Evolutionary conservation across 2,888 invertebrate species (phyloP).

Genomic region (Rhogogaster chlorosoma): DNA sequence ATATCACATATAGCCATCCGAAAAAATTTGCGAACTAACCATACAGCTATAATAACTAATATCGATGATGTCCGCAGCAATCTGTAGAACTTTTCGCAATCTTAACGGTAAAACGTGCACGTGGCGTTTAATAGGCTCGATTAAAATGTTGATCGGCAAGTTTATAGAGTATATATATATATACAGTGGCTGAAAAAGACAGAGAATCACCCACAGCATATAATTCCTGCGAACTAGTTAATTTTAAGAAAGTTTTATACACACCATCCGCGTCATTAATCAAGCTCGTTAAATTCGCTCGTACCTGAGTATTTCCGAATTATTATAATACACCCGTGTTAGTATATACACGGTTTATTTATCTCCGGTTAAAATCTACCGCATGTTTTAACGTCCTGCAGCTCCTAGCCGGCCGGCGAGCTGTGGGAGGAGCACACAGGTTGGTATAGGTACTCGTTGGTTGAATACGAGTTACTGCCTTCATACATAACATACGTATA

Average conservation of each 20-base stretch:
- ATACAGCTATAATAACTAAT: neutral
- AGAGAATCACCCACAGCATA: neutral
- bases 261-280: neutral
- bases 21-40: neutral
- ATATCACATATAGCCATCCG: neutral
- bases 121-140: neutral
- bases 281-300: neutral
- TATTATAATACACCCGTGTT: neutral
- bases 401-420: conserved; percentile 8
- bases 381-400: neutral
- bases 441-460: neutral
- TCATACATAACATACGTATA: conserved; percentile 6
- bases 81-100: neutral
- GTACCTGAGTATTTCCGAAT: neutral
- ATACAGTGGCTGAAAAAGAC: neutral
- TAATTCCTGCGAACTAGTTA: conserved; percentile 29
- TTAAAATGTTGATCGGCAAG: neutral
- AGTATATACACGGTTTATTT: neutral
- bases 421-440: neutral
- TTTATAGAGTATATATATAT: neutral
- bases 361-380: neutral
- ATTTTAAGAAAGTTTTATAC: conserved; percentile 36
- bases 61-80: neutral
- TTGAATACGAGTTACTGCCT: conserved; percentile 35
- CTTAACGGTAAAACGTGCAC: neutral